phyloP scores from a whole-genome alignment of 1,140 invertebrate genomes.

The Tetranychus urticae region DNA sequence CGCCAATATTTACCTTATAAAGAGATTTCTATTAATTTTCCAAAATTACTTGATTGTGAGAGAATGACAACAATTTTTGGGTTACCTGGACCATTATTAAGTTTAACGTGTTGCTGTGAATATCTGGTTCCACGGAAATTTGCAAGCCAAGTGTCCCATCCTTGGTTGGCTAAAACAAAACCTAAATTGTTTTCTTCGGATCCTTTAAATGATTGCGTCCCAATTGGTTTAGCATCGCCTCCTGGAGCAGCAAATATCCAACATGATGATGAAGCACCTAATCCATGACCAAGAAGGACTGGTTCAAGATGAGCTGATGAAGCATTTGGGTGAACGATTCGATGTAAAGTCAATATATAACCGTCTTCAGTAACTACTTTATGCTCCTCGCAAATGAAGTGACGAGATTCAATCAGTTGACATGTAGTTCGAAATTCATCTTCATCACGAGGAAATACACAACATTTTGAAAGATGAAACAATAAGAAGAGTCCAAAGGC shows the following conservation, averaged over 20 bases:
- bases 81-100: neutral
- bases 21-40: no score
- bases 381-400: constrained; percentile 38
- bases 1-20: constrained; percentile 21
- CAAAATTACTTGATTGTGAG: no score
- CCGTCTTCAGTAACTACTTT: constrained; percentile 13
- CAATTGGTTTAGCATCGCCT: constrained; percentile 10
- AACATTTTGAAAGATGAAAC: no score
- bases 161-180: constrained; percentile 21
- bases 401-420: constrained; percentile 17
- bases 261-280: constrained; percentile 1
- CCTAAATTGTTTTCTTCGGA: neutral
- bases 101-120: constrained; percentile 13
- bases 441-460: neutral
- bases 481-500: no score
- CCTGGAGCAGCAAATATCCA: constrained; percentile 27
- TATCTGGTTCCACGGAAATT: constrained; percentile 24
- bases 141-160: constrained; percentile 23
- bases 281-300: constrained; percentile 6
- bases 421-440: constrained; percentile 3
- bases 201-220: neutral
- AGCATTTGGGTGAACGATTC: constrained; percentile 25
- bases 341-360: constrained; percentile 35
- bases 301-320: neutral
- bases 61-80: no score